A percentile compares a stretch with the other conserved stretches of the same genome.
These are phyloP conservation scores for Cybosia mesomella DNA, from an alignment of 2,888 invertebrate genomes.

Conservation along the genomic window DNA sequence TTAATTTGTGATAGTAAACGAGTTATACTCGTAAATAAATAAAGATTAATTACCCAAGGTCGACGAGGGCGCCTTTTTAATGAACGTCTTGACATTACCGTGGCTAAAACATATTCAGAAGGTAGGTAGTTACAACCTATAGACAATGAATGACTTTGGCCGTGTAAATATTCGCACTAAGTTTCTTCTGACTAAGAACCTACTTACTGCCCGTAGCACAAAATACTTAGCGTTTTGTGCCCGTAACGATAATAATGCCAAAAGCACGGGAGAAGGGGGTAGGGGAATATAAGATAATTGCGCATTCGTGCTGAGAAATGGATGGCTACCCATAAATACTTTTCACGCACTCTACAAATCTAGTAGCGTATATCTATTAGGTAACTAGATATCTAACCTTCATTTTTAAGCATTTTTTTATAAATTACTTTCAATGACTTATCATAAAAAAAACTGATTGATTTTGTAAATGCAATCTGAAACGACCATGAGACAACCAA, in stretches of 20 bases:
- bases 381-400: slow-evolving; percentile 3
- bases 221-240: too few species aligned
- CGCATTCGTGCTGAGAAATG: too few species aligned
- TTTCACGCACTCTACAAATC: background rate
- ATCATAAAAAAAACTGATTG: slow-evolving; percentile 29
- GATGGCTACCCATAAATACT: background rate
- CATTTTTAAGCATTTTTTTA: background rate
- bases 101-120: background rate
- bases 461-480: slow-evolving; percentile 32
- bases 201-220: too few species aligned
- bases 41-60: background rate
- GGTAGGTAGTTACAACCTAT: background rate
- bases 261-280: too few species aligned
- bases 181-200: background rate
- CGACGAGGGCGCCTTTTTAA: background rate
- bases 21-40: background rate
- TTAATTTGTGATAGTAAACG: background rate
- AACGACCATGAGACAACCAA: slow-evolving; percentile 37
- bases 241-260: too few species aligned
- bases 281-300: too few species aligned
- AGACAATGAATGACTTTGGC: slow-evolving; percentile 1
- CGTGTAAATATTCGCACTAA: background rate
- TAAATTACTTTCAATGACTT: background rate
- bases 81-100: background rate
- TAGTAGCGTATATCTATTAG: background rate